Evolutionary conservation across 2,888 invertebrate genomes (phyloP), one percentile per base, ranked within the genome.

Genomic region (Leptinotarsa tumamoca): DNA sequence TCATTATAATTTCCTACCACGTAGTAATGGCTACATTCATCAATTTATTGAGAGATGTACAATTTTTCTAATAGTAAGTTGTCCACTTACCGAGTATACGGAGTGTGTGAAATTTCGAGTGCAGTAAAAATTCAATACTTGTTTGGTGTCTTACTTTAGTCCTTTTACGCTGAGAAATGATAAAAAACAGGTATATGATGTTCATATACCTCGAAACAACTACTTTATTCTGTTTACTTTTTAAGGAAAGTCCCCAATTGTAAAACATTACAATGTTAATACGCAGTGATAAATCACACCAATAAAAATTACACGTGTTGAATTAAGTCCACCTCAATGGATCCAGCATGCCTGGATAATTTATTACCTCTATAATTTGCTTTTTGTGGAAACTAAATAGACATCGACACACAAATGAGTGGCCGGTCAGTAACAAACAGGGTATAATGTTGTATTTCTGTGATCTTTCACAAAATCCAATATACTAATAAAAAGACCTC

Each of bases 351-450:
- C 80, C 75, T 75, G 77, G 76, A 76, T 81, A 82, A 85, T 85
- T 85, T 84, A 85, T 83, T 78, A 81, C 83, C 82, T 81, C 79
- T 71, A 82, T 86, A 86, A 86, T 86, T 82, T 83, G 86, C 83
- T 86, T 86, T 86, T 86, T 86, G 86, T 86, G 86, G 86, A 85
- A 83, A 84, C 84, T 86, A 86, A 86, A 86, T 86, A 85, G 85
- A 82, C 77, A 74, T 75, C 73, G 54, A 67, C 52, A 68, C 76
- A 74, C 80, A 83, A 83, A 82, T 82, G 81, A 83, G 81, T 84
- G 82, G 83, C 82, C 80, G 81, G 82, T 81, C 82, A 81, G 74
- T 77, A 79, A 83, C 80, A 81, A 84, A 80, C 81, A 69, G 78
- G 76, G 79, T 71, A 80, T 76, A 79, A 80, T 75, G 78, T 71